These are phyloP conservation scores for Picus viridis DNA, from an alignment of 2,797 vertebrate genomes.

Conservation along the genomic window DNA sequence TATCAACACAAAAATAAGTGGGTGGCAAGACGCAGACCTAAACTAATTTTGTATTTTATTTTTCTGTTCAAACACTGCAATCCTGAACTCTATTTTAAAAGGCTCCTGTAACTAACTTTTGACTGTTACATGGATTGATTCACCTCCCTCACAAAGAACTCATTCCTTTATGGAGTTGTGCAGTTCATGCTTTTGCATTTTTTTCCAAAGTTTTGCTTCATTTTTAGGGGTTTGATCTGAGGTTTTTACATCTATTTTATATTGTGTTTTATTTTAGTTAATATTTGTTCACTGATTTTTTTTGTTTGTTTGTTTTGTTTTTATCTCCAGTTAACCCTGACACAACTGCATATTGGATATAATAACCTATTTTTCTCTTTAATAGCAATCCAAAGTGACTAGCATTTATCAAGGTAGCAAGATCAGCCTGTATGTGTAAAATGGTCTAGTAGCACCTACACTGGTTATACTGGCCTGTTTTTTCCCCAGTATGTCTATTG, in stretches of 20 bases:
- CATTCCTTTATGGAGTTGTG: neutral
- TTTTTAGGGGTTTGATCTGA: neutral
- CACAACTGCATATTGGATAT: neutral
- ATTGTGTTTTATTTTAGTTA: neutral
- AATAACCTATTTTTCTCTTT: neutral
- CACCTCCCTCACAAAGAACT: neutral
- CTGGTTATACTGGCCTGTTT: fast-evolving
- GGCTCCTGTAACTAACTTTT: neutral
- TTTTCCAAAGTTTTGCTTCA: neutral
- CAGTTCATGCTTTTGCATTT: neutral
- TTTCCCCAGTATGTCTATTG: neutral
- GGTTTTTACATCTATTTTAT: neutral
- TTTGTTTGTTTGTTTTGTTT: too few relatives aligned
- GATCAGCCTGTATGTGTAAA: neutral
- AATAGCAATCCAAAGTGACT: neutral
- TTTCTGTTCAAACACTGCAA: neutral
- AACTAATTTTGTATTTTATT: neutral
- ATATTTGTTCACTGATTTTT: neutral
- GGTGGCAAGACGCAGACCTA: neutral
- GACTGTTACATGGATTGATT: neutral
- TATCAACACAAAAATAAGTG: neutral
- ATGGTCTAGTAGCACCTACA: neutral
- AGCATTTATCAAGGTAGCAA: neutral
- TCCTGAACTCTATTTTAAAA: neutral
- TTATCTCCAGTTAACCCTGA: neutral